These are phyloP conservation scores for Coracopsis vasa DNA, from an alignment of 2,113 vertebrate genomes.

Conservation along the genomic window DNA sequence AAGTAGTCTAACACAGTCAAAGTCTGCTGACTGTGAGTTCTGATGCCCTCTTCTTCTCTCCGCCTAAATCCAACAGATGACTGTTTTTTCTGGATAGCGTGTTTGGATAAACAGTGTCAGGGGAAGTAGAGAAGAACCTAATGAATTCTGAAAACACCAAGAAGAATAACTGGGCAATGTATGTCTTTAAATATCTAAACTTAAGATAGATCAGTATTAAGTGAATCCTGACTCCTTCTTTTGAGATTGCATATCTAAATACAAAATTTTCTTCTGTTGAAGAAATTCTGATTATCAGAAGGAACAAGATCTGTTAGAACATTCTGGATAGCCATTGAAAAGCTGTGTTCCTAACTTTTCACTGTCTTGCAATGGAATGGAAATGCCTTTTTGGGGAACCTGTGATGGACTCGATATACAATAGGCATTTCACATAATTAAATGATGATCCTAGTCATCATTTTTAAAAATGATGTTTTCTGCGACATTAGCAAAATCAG, in stretches of 20 bases:
- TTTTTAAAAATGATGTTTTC: not conserved
- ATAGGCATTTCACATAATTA: not conserved
- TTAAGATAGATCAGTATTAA: not conserved
- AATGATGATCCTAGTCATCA: not conserved
- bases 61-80: not conserved
- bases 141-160: not conserved
- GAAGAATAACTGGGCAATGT: not conserved
- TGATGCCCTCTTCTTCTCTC: not conserved
- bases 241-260: not conserved
- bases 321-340: not conserved
- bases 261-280: not conserved
- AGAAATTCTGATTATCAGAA: not conserved
- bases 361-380: not conserved
- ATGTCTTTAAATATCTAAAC: not conserved
- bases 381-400: not conserved
- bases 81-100: not conserved
- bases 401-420: not conserved
- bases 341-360: not conserved
- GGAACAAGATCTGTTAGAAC: not conserved
- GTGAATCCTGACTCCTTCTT: not conserved
- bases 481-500: not conserved
- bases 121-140: not conserved
- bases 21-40: not conserved
- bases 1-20: not conserved
- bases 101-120: not conserved